These are phyloP conservation scores for Acrocera orbiculus DNA, from an alignment of 2,888 invertebrate species.

Conservation along the genomic window DNA sequence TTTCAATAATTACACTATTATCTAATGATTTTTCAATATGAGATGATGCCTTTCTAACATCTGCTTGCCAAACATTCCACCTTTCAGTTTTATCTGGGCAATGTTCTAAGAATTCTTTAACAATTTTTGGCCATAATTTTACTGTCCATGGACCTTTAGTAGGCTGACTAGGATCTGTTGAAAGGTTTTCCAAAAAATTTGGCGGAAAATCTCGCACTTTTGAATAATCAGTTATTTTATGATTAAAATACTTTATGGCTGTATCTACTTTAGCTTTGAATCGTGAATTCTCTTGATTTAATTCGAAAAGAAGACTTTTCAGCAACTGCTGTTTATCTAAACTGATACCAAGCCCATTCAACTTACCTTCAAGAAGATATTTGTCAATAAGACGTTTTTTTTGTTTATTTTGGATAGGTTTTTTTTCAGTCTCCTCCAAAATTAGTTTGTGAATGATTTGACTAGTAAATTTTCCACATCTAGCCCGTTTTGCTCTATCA, in stretches of 20 bases:
- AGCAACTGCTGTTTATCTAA: slow-evolving; percentile 37
- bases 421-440: background rate
- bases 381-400: slow-evolving; percentile 57
- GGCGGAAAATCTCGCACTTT: slow-evolving; percentile 58
- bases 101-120: slow-evolving; percentile 61
- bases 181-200: slow-evolving; percentile 44
- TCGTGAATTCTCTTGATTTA: slow-evolving; percentile 38
- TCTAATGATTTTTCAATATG: slow-evolving; percentile 42
- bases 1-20: slow-evolving; percentile 59
- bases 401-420: slow-evolving; percentile 28
- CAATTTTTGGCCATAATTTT: slow-evolving; percentile 54
- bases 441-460: slow-evolving; percentile 49
- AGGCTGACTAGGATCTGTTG: slow-evolving; percentile 40
- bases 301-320: slow-evolving; percentile 34
- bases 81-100: slow-evolving; percentile 63
- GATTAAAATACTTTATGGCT: slow-evolving; percentile 47
- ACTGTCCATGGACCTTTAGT: slow-evolving; percentile 68
- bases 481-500: slow-evolving; percentile 56
- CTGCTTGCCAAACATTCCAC: slow-evolving; percentile 74
- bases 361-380: slow-evolving; percentile 60
- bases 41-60: slow-evolving; percentile 50
- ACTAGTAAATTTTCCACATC: slow-evolving; percentile 55
- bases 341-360: slow-evolving; percentile 61
- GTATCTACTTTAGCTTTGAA: slow-evolving; percentile 51
- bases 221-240: slow-evolving; percentile 45